phyloP scores from a whole-genome alignment of 35 echinoderm and acorn worm species.

The Lytechinus variegatus region DNA sequence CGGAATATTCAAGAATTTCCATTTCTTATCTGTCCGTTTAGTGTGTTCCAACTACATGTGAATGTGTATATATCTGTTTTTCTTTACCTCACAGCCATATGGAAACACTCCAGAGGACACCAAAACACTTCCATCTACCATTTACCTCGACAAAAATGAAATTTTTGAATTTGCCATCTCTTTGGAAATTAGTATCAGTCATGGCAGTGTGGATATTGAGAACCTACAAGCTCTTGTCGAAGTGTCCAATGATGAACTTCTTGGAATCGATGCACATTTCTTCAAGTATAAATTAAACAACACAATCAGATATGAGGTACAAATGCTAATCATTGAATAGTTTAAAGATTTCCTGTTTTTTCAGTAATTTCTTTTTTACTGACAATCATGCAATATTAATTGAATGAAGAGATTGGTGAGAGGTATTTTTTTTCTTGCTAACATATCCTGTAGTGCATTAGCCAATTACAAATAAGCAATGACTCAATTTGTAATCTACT shows the following conservation, averaged over 20 bases:
- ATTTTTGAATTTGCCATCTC: conserved; percentile 28
- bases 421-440: too few relatives aligned
- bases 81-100: background rate
- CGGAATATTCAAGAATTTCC: too few relatives aligned
- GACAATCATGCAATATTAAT: too few relatives aligned
- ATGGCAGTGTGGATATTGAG: background rate
- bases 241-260: background rate
- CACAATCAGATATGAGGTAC: background rate
- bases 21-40: too few relatives aligned
- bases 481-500: too few relatives aligned
- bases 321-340: too few relatives aligned
- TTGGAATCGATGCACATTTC: background rate
- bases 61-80: background rate
- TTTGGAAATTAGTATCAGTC: background rate
- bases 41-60: background rate
- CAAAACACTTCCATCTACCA: conserved; percentile 7
- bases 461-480: too few relatives aligned
- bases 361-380: too few relatives aligned
- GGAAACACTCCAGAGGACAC: background rate
- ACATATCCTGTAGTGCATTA: too few relatives aligned
- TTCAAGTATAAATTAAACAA: background rate
- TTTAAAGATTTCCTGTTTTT: too few relatives aligned
- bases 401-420: too few relatives aligned
- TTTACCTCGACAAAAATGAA: conserved; percentile 29
- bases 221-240: background rate